phyloP scores from a whole-genome alignment of 2,888 invertebrate species.

The Oscheius onirici region DNA sequence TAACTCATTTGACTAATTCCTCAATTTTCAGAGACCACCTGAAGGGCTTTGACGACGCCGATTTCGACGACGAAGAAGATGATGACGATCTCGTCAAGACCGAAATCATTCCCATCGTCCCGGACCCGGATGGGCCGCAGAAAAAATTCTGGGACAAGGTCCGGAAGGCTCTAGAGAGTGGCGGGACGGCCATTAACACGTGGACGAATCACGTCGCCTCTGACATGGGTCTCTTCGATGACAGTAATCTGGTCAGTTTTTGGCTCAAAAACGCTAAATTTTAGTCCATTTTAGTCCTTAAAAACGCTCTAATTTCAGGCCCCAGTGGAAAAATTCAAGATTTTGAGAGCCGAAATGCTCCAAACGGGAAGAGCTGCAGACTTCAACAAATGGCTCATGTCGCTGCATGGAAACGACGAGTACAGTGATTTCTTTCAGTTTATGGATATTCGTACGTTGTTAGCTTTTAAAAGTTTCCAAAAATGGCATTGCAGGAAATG shows the following conservation, averaged over 20 bases:
- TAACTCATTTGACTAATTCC: no score
- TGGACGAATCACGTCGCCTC: slow-evolving; percentile 20
- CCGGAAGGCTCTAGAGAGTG: slow-evolving; percentile 12
- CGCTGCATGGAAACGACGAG: slow-evolving; percentile 27
- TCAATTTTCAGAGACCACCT: slow-evolving; percentile 4
- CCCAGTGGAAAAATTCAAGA: slow-evolving; percentile 10
- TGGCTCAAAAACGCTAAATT: not conserved
- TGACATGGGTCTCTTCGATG: slow-evolving; percentile 15
- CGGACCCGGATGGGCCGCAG: slow-evolving; percentile 17
- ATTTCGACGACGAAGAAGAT: slow-evolving; percentile 10
- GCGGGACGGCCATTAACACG: slow-evolving; percentile 1
- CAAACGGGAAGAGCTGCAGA: not conserved
- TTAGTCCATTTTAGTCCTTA: no score
- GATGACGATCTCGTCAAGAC: not conserved
- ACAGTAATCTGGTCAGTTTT: not conserved
- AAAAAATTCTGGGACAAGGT: slow-evolving; percentile 23
- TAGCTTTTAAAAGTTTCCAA: not conserved
- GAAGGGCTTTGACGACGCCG: slow-evolving; percentile 18
- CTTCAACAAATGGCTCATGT: slow-evolving; percentile 27
- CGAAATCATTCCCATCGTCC: not conserved
- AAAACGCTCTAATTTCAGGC: not conserved
- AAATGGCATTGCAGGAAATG: slow-evolving; percentile 13
- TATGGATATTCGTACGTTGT: slow-evolving; percentile 19
- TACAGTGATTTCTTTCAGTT: slow-evolving; percentile 31
- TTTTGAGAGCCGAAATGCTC: slow-evolving; percentile 22